These are phyloP conservation scores for Falcunculus frontatus DNA, from an alignment of 2,113 vertebrate genomes.

Conservation along the genomic window DNA sequence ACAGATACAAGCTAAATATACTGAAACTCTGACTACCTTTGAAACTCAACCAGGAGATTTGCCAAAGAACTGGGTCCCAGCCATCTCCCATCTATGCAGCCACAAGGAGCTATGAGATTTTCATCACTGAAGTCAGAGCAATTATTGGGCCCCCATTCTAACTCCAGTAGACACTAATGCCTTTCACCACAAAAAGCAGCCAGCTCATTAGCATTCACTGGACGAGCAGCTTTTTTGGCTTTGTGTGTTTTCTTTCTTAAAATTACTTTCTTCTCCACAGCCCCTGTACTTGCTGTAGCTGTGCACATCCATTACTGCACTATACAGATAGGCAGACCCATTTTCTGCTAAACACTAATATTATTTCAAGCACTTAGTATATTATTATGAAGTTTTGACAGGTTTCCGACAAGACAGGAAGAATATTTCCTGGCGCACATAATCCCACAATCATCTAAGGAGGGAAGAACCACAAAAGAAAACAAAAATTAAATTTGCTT, in stretches of 20 bases:
- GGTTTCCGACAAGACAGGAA: neutral
- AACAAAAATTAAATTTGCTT: neutral
- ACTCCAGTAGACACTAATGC: neutral
- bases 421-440: neutral
- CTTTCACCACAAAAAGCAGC: neutral
- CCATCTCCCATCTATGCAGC: neutral
- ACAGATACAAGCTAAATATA: neutral
- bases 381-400: neutral
- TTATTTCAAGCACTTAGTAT: neutral
- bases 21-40: neutral
- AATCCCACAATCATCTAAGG: neutral
- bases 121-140: neutral
- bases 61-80: neutral
- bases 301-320: neutral
- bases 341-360: neutral
- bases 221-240: neutral
- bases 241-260: neutral
- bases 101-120: neutral
- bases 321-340: neutral
- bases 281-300: neutral
- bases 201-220: neutral
- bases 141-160: neutral
- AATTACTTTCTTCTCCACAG: neutral
- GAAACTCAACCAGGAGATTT: neutral
- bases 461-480: neutral